These are phyloP conservation scores for Chrosomus eos DNA, from an alignment of 2,797 vertebrate species.

Conservation along the genomic window DNA sequence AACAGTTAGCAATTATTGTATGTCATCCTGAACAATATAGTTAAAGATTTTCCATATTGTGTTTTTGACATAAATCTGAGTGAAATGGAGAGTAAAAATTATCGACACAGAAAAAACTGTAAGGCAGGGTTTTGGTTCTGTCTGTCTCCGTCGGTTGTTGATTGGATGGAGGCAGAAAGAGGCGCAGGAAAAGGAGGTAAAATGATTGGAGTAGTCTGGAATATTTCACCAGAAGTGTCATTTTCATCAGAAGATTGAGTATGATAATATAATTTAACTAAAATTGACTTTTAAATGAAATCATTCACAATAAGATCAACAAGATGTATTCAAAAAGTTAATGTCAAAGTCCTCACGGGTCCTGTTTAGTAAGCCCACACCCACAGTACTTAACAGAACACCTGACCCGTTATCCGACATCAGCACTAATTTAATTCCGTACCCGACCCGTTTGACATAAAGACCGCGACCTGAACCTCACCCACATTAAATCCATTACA, in stretches of 20 bases:
- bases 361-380: no score
- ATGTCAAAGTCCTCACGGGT: no score
- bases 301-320: neutral
- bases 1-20: neutral
- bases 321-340: neutral
- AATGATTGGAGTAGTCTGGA: neutral
- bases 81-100: neutral
- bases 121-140: neutral
- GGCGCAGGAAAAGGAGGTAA: no score
- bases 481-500: no score
- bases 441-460: no score
- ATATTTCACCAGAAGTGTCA: no score
- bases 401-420: no score
- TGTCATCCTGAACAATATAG: neutral
- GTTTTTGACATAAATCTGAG: neutral
- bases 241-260: neutral
- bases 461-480: no score
- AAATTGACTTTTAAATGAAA: neutral
- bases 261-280: neutral
- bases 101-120: neutral
- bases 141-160: neutral
- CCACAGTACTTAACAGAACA: no score
- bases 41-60: neutral
- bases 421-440: no score
- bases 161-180: neutral